phyloP scores from a whole-genome alignment of 2,113 vertebrate genomes.

The Trematomus loennbergii region DNA sequence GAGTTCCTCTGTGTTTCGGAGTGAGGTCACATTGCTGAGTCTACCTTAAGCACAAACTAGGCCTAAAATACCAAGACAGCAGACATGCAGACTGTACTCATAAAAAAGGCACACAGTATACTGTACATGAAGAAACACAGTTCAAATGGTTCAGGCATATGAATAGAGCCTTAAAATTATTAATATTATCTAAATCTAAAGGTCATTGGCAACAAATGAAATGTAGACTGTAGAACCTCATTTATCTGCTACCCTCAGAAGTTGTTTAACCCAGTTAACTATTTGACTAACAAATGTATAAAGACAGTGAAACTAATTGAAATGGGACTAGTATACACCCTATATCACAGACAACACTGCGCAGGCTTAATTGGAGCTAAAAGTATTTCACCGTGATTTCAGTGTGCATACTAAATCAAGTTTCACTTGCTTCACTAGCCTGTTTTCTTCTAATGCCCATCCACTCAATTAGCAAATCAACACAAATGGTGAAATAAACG shows the following conservation, averaged over 20 bases:
- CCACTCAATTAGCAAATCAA: slow-evolving; percentile 25
- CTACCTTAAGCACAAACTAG: slow-evolving; percentile 72
- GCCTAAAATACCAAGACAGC: slow-evolving; percentile 74
- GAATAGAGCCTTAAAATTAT: slow-evolving; percentile 65
- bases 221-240: slow-evolving; percentile 46
- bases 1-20: slow-evolving; percentile 52
- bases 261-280: slow-evolving; percentile 14
- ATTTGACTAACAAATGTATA: slow-evolving; percentile 43
- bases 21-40: slow-evolving; percentile 67
- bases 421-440: slow-evolving; percentile 25
- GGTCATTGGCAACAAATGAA: slow-evolving; percentile 59
- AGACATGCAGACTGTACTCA: slow-evolving; percentile 77
- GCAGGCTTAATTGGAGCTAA: slow-evolving; percentile 29
- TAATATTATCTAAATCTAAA: slow-evolving; percentile 64
- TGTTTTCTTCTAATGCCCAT: slow-evolving; percentile 37
- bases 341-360: slow-evolving; percentile 31
- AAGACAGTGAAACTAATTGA: slow-evolving; percentile 24
- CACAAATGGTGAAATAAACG: slow-evolving; percentile 45
- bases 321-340: slow-evolving; percentile 35
- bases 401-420: slow-evolving; percentile 35
- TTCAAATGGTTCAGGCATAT: slow-evolving; percentile 67
- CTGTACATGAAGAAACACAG: slow-evolving; percentile 76
- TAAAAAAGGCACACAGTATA: slow-evolving; percentile 79
- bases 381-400: slow-evolving; percentile 32
- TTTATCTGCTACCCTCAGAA: slow-evolving; percentile 28